These are phyloP conservation scores for Trogon surrucura DNA, from an alignment of 2,113 vertebrate genomes.

Conservation along the genomic window DNA sequence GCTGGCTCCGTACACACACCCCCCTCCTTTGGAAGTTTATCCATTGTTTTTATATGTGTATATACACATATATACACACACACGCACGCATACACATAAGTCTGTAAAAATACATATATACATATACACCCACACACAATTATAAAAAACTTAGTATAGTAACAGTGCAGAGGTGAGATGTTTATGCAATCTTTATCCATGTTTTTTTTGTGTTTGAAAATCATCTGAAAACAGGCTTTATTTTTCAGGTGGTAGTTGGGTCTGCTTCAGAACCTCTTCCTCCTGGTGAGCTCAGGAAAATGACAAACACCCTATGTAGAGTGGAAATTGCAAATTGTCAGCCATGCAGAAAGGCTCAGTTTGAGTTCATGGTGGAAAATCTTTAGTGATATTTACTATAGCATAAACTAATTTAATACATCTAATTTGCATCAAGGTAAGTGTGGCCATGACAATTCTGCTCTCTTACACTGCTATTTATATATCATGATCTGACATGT, in stretches of 20 bases:
- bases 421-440: neutral
- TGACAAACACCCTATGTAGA: neutral
- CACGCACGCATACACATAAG: neutral
- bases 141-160: neutral
- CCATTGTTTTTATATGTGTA: neutral
- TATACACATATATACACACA: neutral
- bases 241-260: neutral
- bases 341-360: neutral
- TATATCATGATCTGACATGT: neutral
- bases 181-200: neutral
- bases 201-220: neutral
- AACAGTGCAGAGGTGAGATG: neutral
- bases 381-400: neutral
- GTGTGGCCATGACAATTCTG: neutral
- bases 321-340: neutral
- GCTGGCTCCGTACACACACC: neutral
- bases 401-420: neutral
- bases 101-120: neutral
- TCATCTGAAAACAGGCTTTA: neutral
- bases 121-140: neutral
- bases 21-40: neutral
- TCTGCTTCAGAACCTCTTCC: neutral
- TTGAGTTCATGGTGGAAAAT: neutral
- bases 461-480: neutral
- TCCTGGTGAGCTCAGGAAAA: neutral